Evolutionary conservation across 2,888 invertebrate species (phyloP).

Genomic region (Eupithecia subumbrata): DNA sequence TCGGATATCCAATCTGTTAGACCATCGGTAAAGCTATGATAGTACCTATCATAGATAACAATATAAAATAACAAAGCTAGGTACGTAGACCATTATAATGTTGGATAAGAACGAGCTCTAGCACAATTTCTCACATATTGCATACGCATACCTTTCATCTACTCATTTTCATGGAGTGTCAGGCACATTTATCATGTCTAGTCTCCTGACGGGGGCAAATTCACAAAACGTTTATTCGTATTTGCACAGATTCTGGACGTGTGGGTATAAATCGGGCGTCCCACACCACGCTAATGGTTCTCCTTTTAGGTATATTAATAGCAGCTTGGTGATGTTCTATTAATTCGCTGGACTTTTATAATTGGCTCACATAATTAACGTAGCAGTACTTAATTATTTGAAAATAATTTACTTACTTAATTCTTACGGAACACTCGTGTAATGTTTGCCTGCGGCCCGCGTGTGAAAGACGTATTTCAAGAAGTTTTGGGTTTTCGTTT

Average conservation of each 20-base stretch:
- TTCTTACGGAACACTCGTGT: not conserved
- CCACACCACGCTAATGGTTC: slow-evolving; percentile 51
- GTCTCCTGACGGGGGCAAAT: slow-evolving; percentile 57
- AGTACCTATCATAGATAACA: not conserved
- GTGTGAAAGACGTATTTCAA: not conserved
- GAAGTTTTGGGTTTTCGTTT: not conserved
- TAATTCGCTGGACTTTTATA: slow-evolving; percentile 55
- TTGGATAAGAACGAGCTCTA: not conserved
- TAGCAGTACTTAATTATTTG: not conserved
- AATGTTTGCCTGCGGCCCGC: not conserved
- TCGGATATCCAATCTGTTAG: not conserved
- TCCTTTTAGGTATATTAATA: slow-evolving; percentile 44
- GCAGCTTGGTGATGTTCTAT: slow-evolving; percentile 54
- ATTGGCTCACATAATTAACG: not conserved
- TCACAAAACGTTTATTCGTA: slow-evolving; percentile 72
- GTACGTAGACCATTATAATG: slow-evolving; percentile 46
- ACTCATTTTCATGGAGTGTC: slow-evolving; percentile 71
- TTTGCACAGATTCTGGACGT: slow-evolving; percentile 65
- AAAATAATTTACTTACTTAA: not conserved
- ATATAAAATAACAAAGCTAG: slow-evolving; percentile 47
- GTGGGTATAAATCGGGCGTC: slow-evolving; percentile 63
- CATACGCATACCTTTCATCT: slow-evolving; percentile 39
- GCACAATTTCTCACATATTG: not conserved
- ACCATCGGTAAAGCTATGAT: not conserved
- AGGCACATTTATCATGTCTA: slow-evolving; percentile 74